A percentile compares a stretch with the other conserved stretches of the same genome.
Conservation (phyloP, 2,113 vertebrate species). For the Zosterops lateralis region DNA sequence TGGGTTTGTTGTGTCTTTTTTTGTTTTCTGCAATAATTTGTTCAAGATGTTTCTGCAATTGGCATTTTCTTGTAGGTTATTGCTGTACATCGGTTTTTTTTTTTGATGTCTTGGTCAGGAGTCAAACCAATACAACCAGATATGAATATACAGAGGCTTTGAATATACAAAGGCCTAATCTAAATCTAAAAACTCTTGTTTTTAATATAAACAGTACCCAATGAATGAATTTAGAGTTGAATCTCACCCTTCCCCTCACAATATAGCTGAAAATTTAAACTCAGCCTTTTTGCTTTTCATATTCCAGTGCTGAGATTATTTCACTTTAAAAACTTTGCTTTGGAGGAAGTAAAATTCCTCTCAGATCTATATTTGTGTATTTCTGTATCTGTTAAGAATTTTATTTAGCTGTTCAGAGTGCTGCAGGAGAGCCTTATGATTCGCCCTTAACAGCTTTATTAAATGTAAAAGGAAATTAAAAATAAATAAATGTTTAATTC, state of each 20-base stretch:
- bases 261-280: neutral
- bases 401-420: neutral
- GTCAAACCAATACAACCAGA: neutral
- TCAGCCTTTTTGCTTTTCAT: neutral
- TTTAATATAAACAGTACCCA: neutral
- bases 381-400: neutral
- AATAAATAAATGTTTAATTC: conserved; percentile 43
- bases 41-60: neutral
- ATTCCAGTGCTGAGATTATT: neutral
- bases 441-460: neutral
- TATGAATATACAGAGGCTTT: neutral
- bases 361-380: neutral
- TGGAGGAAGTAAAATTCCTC: neutral
- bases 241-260: neutral
- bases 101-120: neutral
- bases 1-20: neutral
- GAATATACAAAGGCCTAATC: neutral
- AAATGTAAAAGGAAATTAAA: conserved; percentile 29
- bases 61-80: neutral
- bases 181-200: neutral
- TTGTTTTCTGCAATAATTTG: neutral
- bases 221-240: neutral
- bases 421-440: neutral
- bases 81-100: neutral
- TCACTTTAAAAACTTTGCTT: neutral